A percentile compares a stretch with the other conserved stretches of the same genome.
These are phyloP conservation scores for Marronus borbonicus DNA, from an alignment of 2,888 invertebrate species.

Conservation along the genomic window DNA sequence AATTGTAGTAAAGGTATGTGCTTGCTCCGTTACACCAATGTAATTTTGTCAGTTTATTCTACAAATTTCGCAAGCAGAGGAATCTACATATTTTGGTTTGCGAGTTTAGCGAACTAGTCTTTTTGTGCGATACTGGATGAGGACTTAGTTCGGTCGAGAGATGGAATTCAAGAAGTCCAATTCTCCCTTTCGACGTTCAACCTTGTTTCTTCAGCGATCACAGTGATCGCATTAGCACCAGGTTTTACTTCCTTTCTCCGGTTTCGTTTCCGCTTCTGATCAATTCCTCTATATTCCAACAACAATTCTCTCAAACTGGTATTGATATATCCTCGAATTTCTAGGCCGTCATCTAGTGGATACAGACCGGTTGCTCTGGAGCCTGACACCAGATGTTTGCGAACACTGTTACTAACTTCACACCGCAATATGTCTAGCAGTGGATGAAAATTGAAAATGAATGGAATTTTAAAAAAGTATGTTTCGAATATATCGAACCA, in stretches of 20 bases:
- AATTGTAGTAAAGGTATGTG: neutral
- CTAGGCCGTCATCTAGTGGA: neutral
- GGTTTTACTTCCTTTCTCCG: neutral
- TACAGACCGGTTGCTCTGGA: neutral
- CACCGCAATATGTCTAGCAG: too few species aligned
- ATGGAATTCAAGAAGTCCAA: neutral
- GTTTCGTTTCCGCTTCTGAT: neutral
- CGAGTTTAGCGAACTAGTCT: too few species aligned
- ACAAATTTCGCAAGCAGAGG: too few species aligned
- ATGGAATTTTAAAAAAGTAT: neutral
- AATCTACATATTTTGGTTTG: too few species aligned
- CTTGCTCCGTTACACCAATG: neutral
- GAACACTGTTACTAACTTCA: too few species aligned
- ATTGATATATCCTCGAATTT: neutral
- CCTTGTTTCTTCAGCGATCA: neutral
- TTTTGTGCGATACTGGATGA: too few species aligned
- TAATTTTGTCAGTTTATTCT: too few species aligned
- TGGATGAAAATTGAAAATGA: too few species aligned
- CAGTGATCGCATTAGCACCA: neutral
- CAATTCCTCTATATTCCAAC: neutral
- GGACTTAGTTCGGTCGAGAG: too few species aligned
- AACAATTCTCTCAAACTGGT: neutral
- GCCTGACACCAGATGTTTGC: neutral
- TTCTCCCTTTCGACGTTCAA: neutral
- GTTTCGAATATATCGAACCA: neutral